Base-by-base conservation (phyloP, 2,797 vertebrate genomes). In the Champsocephalus gunnari region DNA sequence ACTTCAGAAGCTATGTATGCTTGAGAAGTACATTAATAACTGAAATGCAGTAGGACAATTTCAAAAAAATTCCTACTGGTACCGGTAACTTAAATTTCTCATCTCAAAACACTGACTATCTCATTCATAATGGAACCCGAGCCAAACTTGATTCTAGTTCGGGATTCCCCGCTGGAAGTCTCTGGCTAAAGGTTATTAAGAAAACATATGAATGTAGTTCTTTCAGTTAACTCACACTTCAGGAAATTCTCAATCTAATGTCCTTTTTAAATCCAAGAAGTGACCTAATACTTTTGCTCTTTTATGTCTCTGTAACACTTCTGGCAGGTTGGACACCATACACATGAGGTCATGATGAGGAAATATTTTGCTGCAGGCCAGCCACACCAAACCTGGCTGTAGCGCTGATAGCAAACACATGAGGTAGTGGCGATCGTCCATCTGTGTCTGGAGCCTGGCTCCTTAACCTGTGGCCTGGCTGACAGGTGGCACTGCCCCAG, bases 401-500 rank as follows among this genome's bases (percentile, higher is more conserved):
- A 77, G 66, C 67, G 41, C 53, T 73, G 83, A 89, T 75, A 79
- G 80, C 71, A 84, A 88, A 90, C 81, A 86, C 73, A 91, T 88
- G 86, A 89, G 79, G 71, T 56, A 84, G 71, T 43, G 64, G 60
- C 71, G 77, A 70, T 67, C 56, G 73, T 88, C 83, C 83, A 49
- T 87, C 74, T 89, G 86, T 87, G 85, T 83, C 80, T 82, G 78
- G 51, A 73, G 81, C 24, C 70, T 68, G 75, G 63, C 71, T 87
- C 72, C 79, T 85, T 80, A 91, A 90, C 88, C 84, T 73, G 82
- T 17, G 74, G 70, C 72, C 51, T 58, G 80, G 65, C 70, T 90
- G 88, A 88, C 92, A 93, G 91, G 87, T 89, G 91, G 81, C 77
- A 77, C 28, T 73, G 74, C 78, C 64, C 84, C 76, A 63, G 79